Base-by-base conservation (phyloP, 2,113 vertebrate species). In the Eretmochelys imbricata region DNA sequence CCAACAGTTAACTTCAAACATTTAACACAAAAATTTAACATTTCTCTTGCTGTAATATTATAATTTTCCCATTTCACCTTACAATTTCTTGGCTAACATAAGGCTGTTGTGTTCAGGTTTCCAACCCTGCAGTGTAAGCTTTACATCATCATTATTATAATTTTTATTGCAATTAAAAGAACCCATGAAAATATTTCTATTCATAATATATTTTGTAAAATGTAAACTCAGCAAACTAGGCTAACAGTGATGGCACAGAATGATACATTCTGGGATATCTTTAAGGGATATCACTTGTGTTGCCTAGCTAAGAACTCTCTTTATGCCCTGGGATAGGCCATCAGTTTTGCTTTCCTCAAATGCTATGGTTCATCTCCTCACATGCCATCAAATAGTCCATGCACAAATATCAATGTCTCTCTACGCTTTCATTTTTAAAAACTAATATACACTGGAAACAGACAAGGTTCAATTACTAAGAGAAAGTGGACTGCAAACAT, bases 1-100 rank as follows among this genome's bases (percentile, higher is more conserved):
- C 2, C 48, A 62, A 49, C 16, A 57, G 24, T 51, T 85, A 80
- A 4, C 19, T 83, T 91, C 42, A 51, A 20, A 88, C 84, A 48
- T 94, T 91, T 93, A 91, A 82, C 27, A 84, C 91, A 79, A 93
- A 87, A 42, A 94, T 84, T 54, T 72, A 93, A 84, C 55, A 69
- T 22, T 82, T 62, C 4, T 1, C 19, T 90, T 79, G 38, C 38
- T 84, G 90, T 91, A 19, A 88, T 62, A 96, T 2, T 55, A 25
- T 57, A 85, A 93, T 93, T 87, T 94, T 94, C 27, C 80, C 13
- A 27, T 79, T 55, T 62, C 86, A 50, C 65, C 91, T 91, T 93
- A 79, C 49, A 53, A 0, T 82, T 49, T 59, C 42, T 88, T 88
- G 46, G 89, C 84, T 95, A 91, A 83, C 2, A 62, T 20, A 42